These are phyloP conservation scores for Fratercula arctica DNA, from an alignment of 2,797 vertebrate genomes.

Conservation along the genomic window DNA sequence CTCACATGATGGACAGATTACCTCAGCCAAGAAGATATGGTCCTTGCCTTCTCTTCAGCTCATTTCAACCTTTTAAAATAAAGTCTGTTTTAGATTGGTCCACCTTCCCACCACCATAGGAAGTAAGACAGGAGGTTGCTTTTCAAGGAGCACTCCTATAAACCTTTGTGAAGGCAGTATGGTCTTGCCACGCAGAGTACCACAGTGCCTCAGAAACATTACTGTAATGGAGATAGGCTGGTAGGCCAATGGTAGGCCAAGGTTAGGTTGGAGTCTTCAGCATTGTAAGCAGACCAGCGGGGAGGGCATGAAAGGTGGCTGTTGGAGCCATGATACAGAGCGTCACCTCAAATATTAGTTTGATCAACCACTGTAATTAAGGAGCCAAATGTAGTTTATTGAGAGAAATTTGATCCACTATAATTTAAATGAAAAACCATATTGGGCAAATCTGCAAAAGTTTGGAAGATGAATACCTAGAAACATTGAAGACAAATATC, in stretches of 20 bases:
- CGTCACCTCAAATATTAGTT: background rate
- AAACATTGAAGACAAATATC: background rate
- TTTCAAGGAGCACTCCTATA: background rate
- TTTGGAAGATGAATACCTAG: background rate
- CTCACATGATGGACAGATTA: background rate
- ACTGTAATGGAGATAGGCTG: background rate
- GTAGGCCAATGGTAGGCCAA: background rate
- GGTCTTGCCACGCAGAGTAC: background rate
- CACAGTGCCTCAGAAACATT: rapidly evolving
- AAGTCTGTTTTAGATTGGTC: background rate
- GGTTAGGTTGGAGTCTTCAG: background rate
- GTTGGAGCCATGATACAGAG: background rate
- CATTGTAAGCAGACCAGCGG: background rate
- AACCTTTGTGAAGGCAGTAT: background rate
- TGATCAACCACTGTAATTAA: background rate
- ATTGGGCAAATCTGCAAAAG: background rate
- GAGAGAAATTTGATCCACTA: background rate
- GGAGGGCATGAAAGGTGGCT: background rate
- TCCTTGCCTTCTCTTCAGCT: background rate
- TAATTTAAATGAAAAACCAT: background rate
- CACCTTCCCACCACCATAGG: background rate
- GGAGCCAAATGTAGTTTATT: background rate
- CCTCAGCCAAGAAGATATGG: background rate
- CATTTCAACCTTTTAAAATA: background rate
- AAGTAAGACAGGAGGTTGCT: background rate